A percentile compares a stretch with the other conserved stretches of the same genome.
These are phyloP conservation scores for Eristalis tenax DNA, from an alignment of 2,888 invertebrate species.

Conservation along the genomic window DNA sequence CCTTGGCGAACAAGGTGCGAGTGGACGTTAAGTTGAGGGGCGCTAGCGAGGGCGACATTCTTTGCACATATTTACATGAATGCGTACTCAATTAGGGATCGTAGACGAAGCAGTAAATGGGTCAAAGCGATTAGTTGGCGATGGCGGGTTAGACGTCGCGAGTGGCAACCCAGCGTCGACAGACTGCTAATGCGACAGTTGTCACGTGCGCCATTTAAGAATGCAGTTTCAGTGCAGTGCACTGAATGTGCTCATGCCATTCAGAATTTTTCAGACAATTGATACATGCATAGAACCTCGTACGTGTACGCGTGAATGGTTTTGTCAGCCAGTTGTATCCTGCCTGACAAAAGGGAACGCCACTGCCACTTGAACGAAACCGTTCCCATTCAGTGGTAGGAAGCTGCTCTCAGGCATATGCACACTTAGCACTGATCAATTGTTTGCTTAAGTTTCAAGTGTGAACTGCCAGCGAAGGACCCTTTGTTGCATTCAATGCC, in stretches of 20 bases:
- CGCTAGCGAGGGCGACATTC: not conserved
- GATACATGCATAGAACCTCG: not conserved
- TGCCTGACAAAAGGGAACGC: not conserved
- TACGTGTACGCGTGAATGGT: not conserved
- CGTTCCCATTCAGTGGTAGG: not conserved
- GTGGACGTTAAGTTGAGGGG: not conserved
- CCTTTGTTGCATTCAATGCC: not conserved
- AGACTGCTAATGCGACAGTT: not conserved
- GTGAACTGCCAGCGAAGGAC: not conserved
- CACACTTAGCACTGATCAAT: not conserved
- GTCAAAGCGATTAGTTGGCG: too few relatives aligned
- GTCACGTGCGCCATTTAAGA: constrained; percentile 10
- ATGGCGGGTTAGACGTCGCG: not conserved
- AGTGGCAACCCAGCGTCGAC: not conserved
- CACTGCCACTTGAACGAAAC: not conserved
- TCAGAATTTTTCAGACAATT: not conserved
- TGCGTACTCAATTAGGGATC: too few relatives aligned
- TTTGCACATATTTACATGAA: not conserved
- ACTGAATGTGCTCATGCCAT: too few relatives aligned
- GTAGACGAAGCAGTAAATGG: too few relatives aligned
- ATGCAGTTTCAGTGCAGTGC: not conserved
- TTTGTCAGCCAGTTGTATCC: too few relatives aligned
- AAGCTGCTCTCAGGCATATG: not conserved
- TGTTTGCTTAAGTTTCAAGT: not conserved
- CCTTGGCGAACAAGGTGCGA: not conserved